phyloP scores from a whole-genome alignment of 2,888 invertebrate species.

The Tuta absoluta region DNA sequence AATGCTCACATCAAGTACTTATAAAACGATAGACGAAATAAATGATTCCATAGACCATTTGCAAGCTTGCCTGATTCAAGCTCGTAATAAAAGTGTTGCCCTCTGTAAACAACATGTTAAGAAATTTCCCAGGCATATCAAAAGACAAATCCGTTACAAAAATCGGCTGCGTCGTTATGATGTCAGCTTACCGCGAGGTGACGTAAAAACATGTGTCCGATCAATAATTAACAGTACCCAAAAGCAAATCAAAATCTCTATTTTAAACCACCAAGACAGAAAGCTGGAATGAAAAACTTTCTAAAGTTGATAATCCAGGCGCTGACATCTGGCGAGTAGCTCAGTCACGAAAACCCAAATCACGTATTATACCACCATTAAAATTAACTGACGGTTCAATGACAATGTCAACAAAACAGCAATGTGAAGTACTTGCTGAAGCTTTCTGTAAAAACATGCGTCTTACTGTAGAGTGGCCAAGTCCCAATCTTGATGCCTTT shows the following conservation, averaged over 20 bases:
- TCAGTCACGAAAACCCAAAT: slow-evolving; percentile 15
- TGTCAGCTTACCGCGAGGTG: background rate
- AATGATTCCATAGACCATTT: slow-evolving; percentile 2
- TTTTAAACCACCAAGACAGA: slow-evolving; percentile 13
- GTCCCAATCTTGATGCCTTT: background rate
- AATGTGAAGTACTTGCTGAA: slow-evolving; percentile 23
- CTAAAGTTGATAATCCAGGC: slow-evolving; percentile 25
- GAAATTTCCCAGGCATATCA: slow-evolving; percentile 18
- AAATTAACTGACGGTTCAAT: slow-evolving; percentile 2
- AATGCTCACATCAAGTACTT: slow-evolving; percentile 8
- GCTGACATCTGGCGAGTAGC: slow-evolving; percentile 26
- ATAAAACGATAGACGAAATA: slow-evolving; percentile 15
- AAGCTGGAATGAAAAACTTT: slow-evolving; percentile 24
- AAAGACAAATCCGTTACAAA: slow-evolving; percentile 17
- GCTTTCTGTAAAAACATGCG: slow-evolving; percentile 26
- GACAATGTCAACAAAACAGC: slow-evolving; percentile 13
- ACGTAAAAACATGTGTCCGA: slow-evolving; percentile 12
- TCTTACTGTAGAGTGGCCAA: slow-evolving; percentile 21
- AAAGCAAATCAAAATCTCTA: background rate
- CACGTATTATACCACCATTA: slow-evolving; percentile 22
- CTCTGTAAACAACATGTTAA: background rate
- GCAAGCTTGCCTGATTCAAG: background rate
- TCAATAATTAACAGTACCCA: slow-evolving; percentile 13
- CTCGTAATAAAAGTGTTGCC: slow-evolving; percentile 19
- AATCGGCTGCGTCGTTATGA: slow-evolving; percentile 20